Evolutionary conservation across 2,113 vertebrate genomes (phyloP), one percentile per base, ranked within the genome.

Genomic region (Deroptyus accipitrinus): DNA sequence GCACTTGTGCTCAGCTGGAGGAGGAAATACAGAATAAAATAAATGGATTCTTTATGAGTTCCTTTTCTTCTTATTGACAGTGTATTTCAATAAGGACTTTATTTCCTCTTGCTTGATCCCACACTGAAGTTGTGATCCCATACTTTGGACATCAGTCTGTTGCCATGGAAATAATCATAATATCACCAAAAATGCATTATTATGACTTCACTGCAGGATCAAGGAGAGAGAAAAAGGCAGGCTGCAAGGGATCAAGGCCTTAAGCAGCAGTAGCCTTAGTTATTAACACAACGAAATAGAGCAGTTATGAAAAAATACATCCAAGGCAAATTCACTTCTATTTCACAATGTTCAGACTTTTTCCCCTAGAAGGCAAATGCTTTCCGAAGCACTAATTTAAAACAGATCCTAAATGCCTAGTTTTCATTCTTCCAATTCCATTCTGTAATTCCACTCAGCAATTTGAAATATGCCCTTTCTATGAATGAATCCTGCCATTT

Each of bases 151-250:
- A 94, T 92, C 90, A 79, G 94, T 94, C 75, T 80, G 97, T 98
- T 98, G 95, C 97, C 96, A 98, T 98, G 97, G 98, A 97, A 98
- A 98, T 96, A 57, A 96, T 86, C 20, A 6, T 82, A 94, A 24
- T 95, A 91, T 89, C 94, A 96, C 96, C 91, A 96, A 95, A 97
- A 97, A 95, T 59, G 76, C n/a, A 16, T 90, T 59, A 91, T 96
- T 97, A 86, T 94, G 87, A 95, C 92, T 97, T 96, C 92, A 91
- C 83, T 92, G 90, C 83, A 95, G 91, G 91, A 95, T 90, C 78
- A 97, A 88, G 72, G 7, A 55, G 80, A 83, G 80, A 96, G 76
- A 88, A 86, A 95, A 90, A 90, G 52, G 82, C 73, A 91, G 35
- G 59, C 35, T 94, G 33, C 39, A 72, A 70, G 14, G 35, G 72